Base-by-base conservation (phyloP, 1,140 invertebrate genomes). In the Propsilocerus akamusi region DNA sequence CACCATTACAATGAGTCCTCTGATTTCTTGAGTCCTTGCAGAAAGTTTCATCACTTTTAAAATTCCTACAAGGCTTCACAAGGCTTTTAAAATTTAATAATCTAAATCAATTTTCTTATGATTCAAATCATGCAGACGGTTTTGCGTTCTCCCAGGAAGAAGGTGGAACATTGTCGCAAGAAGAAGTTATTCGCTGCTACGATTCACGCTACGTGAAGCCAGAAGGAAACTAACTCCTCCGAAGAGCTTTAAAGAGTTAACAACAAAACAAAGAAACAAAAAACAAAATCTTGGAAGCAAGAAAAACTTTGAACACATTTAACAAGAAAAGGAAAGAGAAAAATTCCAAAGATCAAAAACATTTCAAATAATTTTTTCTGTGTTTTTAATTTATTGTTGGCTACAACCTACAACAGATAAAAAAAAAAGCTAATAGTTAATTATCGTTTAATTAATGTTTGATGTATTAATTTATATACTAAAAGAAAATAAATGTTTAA, bases 71-170 rank as follows among this genome's bases (percentile, higher is more conserved):
- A 30, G n/a, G n/a, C 6, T 30, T 11, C 28, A 30, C 28, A 2
- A 30, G 8, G 37, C 20, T 41, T 41, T 41, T 14, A 22, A 41
- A 20, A 20, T 41, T 4, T 22, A 46, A 6, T 11, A 20, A 46
- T 22, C 17, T 10, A 12, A 12, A 41, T 8, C 28, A 30, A 30
- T 11, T 30, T 6, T 6, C 10, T 30, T n/a, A 30, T 11, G n/a
- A 8, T 30, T 30, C 6, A 2, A 4, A 30, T 30, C 2, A 41
- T 49, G 55, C 72, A 96, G 91, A 94, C 81, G 95, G 95, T 52
- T 98, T 89, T 74, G 94, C 95, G 53, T 98, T 98, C 73, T 97
- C 94, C 14, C 94, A 97, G 83, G 94, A 97, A 72, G 95, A 97
- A 75, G 86, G 91, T 63, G 93, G 91, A 52, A 85, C 81, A 57